phyloP scores from a whole-genome alignment of 2,113 vertebrate genomes.

The Catharus minimus region DNA sequence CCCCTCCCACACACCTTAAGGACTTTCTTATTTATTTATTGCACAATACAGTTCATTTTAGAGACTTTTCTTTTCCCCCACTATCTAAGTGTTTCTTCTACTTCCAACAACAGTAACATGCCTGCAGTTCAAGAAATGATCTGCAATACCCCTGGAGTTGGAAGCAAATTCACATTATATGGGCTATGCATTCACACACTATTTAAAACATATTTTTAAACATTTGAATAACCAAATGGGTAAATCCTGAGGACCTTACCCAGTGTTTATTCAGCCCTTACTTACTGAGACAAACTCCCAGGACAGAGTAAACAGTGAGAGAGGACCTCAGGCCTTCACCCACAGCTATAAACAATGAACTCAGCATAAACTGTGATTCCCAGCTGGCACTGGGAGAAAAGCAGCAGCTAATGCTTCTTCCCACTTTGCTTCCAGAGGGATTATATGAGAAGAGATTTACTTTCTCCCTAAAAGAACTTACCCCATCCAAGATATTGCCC shows the following conservation, averaged over 20 bases:
- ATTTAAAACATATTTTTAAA: slow-evolving; percentile 46
- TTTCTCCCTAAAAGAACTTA: not conserved
- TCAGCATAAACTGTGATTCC: slow-evolving; percentile 37
- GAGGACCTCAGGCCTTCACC: slow-evolving; percentile 37
- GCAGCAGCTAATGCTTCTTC: slow-evolving; percentile 5
- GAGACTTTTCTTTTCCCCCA: not conserved
- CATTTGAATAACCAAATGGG: slow-evolving; percentile 27
- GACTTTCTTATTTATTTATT: not conserved
- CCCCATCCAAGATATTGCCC: not conserved
- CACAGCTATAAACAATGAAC: slow-evolving; percentile 57
- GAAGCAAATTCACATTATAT: not conserved
- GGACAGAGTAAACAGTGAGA: slow-evolving; percentile 45
- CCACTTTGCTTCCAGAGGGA: not conserved
- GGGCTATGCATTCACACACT: not conserved
- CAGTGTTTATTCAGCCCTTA: slow-evolving; percentile 51
- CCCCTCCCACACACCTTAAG: not conserved
- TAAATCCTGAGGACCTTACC: slow-evolving; percentile 30
- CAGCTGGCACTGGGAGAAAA: not conserved
- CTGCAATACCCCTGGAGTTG: not conserved
- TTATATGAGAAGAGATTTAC: not conserved
- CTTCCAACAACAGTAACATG: not conserved
- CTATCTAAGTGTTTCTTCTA: not conserved
- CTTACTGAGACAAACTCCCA: slow-evolving; percentile 41
- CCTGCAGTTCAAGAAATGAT: not conserved
- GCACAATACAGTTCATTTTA: not conserved